Evolutionary conservation across 2,888 invertebrate species (phyloP).

Genomic region (Erebia epiphron): DNA sequence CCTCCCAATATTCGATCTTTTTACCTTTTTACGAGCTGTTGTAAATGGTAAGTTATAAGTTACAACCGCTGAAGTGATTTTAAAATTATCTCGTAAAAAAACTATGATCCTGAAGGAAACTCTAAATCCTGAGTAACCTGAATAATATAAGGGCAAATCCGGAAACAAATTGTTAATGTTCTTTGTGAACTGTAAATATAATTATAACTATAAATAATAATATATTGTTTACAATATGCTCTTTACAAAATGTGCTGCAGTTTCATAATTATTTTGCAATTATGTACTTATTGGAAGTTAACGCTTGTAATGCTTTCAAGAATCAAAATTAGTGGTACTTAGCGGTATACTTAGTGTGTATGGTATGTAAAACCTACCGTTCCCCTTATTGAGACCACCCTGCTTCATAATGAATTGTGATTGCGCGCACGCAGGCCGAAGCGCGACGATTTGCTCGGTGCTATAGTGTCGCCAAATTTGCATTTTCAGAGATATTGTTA

Average conservation of each 20-base stretch:
- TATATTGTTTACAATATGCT: too few species aligned
- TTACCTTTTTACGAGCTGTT: conserved; percentile 31
- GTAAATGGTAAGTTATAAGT: conserved; percentile 16
- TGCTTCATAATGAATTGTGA: conserved; percentile 36
- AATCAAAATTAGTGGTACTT: conserved; percentile 15
- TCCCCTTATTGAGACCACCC: conserved; percentile 37
- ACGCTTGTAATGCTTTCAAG: conserved; percentile 11
- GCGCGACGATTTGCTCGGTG: conserved; percentile 18
- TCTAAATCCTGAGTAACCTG: too few species aligned
- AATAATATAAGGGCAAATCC: too few species aligned
- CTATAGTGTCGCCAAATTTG: conserved; percentile 12
- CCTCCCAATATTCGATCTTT: conserved; percentile 38
- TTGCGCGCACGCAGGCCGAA: conserved; percentile 34
- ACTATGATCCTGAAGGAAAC: too few species aligned
- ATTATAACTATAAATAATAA: too few species aligned
- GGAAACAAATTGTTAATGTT: too few species aligned
- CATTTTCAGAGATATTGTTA: neutral
- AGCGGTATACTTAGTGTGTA: conserved; percentile 12
- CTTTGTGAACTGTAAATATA: too few species aligned
- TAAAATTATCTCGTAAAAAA: neutral
- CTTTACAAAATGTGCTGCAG: neutral
- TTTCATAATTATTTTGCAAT: neutral
- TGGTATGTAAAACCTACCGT: conserved; percentile 25
- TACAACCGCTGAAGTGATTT: neutral
- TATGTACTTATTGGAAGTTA: neutral